phyloP scores from a whole-genome alignment of 1,140 invertebrate genomes.

The Probaryconus sp. region DNA sequence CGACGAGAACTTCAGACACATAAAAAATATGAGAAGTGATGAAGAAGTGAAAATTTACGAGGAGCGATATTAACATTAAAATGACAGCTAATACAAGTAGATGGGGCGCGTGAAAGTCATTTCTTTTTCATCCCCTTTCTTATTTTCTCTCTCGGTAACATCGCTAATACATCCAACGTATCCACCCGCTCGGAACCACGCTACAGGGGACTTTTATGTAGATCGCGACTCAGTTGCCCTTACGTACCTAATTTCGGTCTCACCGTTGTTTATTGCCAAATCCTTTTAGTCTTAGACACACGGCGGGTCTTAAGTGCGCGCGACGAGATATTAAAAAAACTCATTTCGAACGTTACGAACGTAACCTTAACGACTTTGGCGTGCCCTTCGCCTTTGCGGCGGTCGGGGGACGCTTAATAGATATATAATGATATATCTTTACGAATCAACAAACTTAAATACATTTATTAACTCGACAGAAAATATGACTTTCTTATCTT shows the following conservation, averaged over 20 bases:
- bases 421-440: constrained; percentile 52
- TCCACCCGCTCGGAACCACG: constrained; percentile 26
- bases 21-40: constrained; percentile 42
- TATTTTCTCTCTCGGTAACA: constrained; percentile 60
- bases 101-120: constrained; percentile 57
- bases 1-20: no score
- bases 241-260: constrained; percentile 71
- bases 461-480: constrained; percentile 49
- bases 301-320: constrained; percentile 55
- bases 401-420: constrained; percentile 45
- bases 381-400: constrained; percentile 48
- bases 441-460: constrained; percentile 53
- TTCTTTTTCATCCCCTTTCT: constrained; percentile 54
- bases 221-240: constrained; percentile 59
- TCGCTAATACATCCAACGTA: constrained; percentile 69
- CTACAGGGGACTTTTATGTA: constrained; percentile 67
- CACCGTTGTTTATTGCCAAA: constrained; percentile 76
- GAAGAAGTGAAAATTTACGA: constrained; percentile 63
- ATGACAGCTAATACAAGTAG: constrained; percentile 62
- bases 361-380: constrained; percentile 52
- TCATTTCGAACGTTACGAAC: constrained; percentile 50
- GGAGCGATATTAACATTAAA: constrained; percentile 69
- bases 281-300: constrained; percentile 74
- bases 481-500: constrained; percentile 45
- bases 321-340: constrained; percentile 62